Base-by-base conservation (phyloP, 1,140 invertebrate species). In the Zophobas atratus region DNA sequence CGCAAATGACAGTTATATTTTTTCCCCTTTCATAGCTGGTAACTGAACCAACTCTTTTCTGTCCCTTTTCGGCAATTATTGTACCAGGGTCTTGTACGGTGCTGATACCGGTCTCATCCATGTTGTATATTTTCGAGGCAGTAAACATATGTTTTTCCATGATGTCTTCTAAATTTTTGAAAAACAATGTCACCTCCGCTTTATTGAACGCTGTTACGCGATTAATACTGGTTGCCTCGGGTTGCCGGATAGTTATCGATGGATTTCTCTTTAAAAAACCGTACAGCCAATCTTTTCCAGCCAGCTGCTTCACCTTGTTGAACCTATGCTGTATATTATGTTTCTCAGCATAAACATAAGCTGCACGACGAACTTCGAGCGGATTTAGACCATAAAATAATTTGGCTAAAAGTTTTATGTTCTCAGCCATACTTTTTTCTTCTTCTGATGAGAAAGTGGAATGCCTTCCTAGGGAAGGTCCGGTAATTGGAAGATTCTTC, bases 41-140 rank as follows among this genome's bases (percentile, higher is more conserved):
- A 80, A 43, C 60, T 48, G 36, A 38, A 32, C 36, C 38, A 33
- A 86, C 81, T 81, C 82, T 79, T 82, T 82, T 85, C 76, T 82
- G 79, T 4, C 85, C 84, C 76, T 83, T 84, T 4, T 73, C n/a
- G 3, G 70, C 78, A 20, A 86, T 43, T 41, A 86, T 79, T 81
- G 82, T 84, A 63, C 76, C 48, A 34, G 76, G 55, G 75, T 81
- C 81, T 74, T 81, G 81, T 4, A 85, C 83, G 8, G 76, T 80
- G 6, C 79, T 80, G n/a, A 84, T 81, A 5, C 84, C 85, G 56
- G 82, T 84, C 77, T 86, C 82, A 76, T 86, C 85, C 0, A 82
- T 77, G 76, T 85, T 84, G 73, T 78, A 85, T 20, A 84, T 72
- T 67, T 81, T 46, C 49, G 82, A 79, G 1, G 49, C 33, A 43